These are phyloP conservation scores for Percopsis omiscomaycus DNA, from an alignment of 2,797 vertebrate genomes.

Conservation along the genomic window DNA sequence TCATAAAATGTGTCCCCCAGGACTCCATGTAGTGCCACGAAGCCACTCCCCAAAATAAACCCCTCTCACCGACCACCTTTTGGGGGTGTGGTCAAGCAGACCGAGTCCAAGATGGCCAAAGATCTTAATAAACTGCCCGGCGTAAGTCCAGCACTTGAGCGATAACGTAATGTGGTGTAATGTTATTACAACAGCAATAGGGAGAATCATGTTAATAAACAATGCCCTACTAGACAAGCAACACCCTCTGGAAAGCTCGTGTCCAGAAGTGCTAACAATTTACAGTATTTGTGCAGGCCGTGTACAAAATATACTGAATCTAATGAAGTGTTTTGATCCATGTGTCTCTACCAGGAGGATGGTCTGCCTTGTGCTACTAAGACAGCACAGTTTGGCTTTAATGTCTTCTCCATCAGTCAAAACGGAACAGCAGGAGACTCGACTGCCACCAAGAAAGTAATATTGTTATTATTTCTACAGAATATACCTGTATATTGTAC, in stretches of 20 bases:
- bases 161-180: too few species aligned
- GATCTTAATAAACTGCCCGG: constrained; percentile 12
- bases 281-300: too few species aligned
- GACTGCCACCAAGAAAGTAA: constrained; percentile 71
- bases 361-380: constrained; percentile 52
- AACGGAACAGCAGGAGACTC: constrained; percentile 61
- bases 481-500: too few species aligned
- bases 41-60: constrained; percentile 67
- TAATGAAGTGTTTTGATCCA: neutral
- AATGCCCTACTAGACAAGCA: too few species aligned
- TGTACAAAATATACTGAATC: neutral
- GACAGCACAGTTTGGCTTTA: constrained; percentile 82
- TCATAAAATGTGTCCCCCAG: constrained; percentile 34
- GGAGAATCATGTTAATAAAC: too few species aligned
- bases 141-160: constrained; percentile 3
- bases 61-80: constrained; percentile 21
- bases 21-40: constrained; percentile 47
- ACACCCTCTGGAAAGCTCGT: too few species aligned
- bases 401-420: constrained; percentile 78
- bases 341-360: constrained; percentile 71
- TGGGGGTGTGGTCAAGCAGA: constrained; percentile 39
- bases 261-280: too few species aligned
- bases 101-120: constrained; percentile 18
- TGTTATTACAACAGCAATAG: too few species aligned
- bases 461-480: neutral